A percentile compares a stretch with the other conserved stretches of the same genome.
Evolutionary conservation across 2,797 vertebrate genomes (phyloP).

Genomic region (Eupleurogrammus muticus): DNA sequence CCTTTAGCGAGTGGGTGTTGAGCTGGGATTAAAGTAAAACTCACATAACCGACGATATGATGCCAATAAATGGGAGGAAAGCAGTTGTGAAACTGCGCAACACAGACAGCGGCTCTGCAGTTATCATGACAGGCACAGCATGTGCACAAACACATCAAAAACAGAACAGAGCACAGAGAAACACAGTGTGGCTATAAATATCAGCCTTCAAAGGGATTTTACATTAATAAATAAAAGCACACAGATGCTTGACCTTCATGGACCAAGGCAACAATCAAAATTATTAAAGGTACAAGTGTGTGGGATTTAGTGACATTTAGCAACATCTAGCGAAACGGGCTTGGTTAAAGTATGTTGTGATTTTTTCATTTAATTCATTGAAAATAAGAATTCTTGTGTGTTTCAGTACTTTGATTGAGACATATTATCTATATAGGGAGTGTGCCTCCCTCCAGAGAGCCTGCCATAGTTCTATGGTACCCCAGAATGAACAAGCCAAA

Average conservation of each 20-base stretch:
- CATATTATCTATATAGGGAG: no score
- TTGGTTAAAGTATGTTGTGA: no score
- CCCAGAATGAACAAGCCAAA: no score
- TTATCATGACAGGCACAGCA: constrained; percentile 45
- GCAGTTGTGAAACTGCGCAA: constrained; percentile 54
- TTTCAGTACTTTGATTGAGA: no score
- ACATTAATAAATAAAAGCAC: constrained; percentile 19
- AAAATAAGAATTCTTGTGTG: no score
- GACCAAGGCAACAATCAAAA: not conserved
- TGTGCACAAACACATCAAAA: constrained; percentile 35
- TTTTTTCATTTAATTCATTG: no score
- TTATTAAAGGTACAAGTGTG: no score
- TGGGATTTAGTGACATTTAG: no score
- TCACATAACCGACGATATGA: constrained; percentile 51
- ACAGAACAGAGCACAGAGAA: constrained; percentile 26
- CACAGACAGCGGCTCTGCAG: constrained; percentile 27
- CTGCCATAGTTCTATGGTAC: no score
- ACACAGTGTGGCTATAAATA: constrained; percentile 32
- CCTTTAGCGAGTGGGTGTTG: constrained; percentile 12
- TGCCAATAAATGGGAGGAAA: constrained; percentile 56
- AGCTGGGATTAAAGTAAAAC: constrained; percentile 57
- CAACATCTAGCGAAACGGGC: no score
- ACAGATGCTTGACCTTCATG: not conserved
- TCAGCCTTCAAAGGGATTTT: constrained; percentile 6
- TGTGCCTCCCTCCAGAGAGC: no score